Evolutionary conservation across 2,797 vertebrate genomes (phyloP).

Genomic region (Rachycentron canadum): DNA sequence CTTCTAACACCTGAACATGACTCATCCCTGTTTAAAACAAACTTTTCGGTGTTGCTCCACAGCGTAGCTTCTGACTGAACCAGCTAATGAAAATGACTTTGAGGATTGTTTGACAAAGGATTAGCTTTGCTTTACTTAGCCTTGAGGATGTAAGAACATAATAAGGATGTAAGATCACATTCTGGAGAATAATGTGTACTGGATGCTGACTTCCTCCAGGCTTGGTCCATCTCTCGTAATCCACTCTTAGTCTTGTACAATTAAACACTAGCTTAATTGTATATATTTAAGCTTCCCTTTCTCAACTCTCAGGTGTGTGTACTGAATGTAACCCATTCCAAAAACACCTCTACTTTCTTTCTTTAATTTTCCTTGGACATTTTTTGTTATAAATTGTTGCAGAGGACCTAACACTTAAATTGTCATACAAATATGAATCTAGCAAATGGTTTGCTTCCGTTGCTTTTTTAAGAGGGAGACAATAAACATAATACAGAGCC

Average conservation of each 20-base stretch:
- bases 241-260: slow-evolving; percentile 13
- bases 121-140: slow-evolving; percentile 9
- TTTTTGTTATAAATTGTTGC: not conserved
- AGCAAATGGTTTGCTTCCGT: not conserved
- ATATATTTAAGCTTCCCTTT: slow-evolving; percentile 11
- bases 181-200: not conserved
- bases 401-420: not conserved
- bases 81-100: slow-evolving; percentile 1
- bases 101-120: slow-evolving; percentile 39
- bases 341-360: not conserved
- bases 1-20: not conserved
- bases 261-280: slow-evolving; percentile 25
- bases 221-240: slow-evolving; percentile 17
- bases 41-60: not conserved
- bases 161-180: slow-evolving; percentile 30
- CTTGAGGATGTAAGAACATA: slow-evolving; percentile 33
- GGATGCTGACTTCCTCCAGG: not conserved
- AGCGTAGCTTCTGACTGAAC: not conserved
- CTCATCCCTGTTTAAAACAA: not conserved
- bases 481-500: not conserved
- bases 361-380: too few relatives aligned
- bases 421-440: not conserved
- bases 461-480: not conserved
- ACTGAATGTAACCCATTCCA: not conserved
- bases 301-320: slow-evolving; percentile 22